phyloP scores from a whole-genome alignment of 2,888 invertebrate genomes.

The Drosophila buzzatii region DNA sequence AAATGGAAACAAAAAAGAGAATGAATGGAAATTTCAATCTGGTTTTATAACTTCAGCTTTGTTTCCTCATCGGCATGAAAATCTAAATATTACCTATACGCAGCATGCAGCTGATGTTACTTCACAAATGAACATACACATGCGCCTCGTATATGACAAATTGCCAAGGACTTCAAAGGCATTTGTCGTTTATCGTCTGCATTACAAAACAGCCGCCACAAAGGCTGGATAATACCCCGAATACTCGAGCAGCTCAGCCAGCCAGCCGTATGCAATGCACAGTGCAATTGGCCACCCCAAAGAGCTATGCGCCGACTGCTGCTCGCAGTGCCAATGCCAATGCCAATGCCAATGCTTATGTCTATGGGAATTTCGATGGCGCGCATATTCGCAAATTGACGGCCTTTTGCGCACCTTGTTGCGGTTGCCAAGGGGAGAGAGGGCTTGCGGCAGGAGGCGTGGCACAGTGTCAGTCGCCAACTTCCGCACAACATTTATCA shows the following conservation, averaged over 20 bases:
- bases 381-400: conserved; percentile 73
- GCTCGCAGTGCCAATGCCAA: conserved; percentile 25
- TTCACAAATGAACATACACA: neutral
- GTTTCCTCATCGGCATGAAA: neutral
- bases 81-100: conserved; percentile 31
- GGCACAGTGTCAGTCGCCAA: conserved; percentile 48
- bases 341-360: conserved; percentile 42
- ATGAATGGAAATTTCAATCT: conserved; percentile 23
- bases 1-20: neutral
- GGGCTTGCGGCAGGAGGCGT: conserved; percentile 14
- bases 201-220: conserved; percentile 50
- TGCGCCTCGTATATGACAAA: conserved; percentile 59
- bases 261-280: conserved; percentile 13
- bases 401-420: conserved; percentile 43
- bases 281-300: conserved; percentile 45
- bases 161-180: conserved; percentile 63
- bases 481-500: conserved; percentile 77
- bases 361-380: conserved; percentile 59
- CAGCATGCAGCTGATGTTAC: conserved; percentile 32
- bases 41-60: conserved; percentile 59
- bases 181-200: conserved; percentile 70
- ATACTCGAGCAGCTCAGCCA: conserved; percentile 5
- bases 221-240: conserved; percentile 17
- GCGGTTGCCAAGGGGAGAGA: neutral
- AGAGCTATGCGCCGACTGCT: conserved; percentile 38